Evolutionary conservation across 2,113 vertebrate species (phyloP), one percentile per base, ranked within the genome.

Genomic region (Struthidea cinerea): DNA sequence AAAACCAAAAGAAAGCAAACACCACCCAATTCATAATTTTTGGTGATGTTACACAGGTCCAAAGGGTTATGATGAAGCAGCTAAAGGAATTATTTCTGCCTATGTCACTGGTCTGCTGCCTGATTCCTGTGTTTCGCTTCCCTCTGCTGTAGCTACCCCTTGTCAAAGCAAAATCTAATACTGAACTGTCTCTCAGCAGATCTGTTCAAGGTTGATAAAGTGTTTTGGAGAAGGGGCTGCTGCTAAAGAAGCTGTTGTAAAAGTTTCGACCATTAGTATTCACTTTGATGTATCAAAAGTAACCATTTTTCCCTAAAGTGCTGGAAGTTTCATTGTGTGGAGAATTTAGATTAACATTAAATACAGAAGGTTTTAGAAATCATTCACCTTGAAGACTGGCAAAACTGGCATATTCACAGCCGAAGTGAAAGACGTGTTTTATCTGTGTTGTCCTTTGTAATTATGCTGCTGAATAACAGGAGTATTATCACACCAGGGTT

Each of bases 401-500:
- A 80, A 97, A 98, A 97, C 68, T 96, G 97, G 96, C 97, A 98
- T 97, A 89, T 97, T 97, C 97, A 97, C 96, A 98, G 97, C 96
- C 94, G 93, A 94, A 87, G 80, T 94, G 93, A 95, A 98, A 97
- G 97, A 96, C 96, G 32, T 95, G 97, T 98, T 98, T 98, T 98
- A 98, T 98, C 98, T 98, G 96, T 95, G 97, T 98, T 98, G 98
- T 97, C 97, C 98, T 98, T 98, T 98, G 98, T 98, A 99, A 99
- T 99, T 99, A 99, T 96, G 97, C 98, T 98, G 98, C 97, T 98
- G 98, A 98, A 98, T 98, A 98, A 98, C 98, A 98, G 98, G 98
- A 98, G 98, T 98, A 99, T 99, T 99, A 99, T 99, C 99, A 98
- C 98, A 97, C 98, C 98, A 98, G 98, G 98, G 98, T 98, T 98